Evolutionary conservation across 2,888 invertebrate species (phyloP).

Genomic region (Cynaeus angustus): DNA sequence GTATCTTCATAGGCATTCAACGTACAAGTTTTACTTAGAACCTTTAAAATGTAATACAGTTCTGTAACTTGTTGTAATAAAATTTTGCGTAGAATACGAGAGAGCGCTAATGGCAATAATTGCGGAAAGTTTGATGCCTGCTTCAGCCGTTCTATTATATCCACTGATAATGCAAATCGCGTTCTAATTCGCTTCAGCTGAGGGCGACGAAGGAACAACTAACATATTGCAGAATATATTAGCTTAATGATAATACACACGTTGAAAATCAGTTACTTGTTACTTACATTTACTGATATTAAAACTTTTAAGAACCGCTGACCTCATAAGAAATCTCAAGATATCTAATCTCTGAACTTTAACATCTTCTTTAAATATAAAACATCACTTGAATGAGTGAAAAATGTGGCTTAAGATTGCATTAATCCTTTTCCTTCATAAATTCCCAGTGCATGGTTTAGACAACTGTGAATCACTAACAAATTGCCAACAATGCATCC

Average conservation of each 20-base stretch:
- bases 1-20: background rate
- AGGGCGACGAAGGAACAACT: background rate
- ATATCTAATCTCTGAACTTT: slow-evolving; percentile 15
- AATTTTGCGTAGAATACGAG: slow-evolving; percentile 21
- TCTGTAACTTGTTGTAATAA: slow-evolving; percentile 15
- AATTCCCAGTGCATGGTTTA: slow-evolving; percentile 10
- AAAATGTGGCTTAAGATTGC: slow-evolving; percentile 10
- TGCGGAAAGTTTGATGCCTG: slow-evolving; percentile 27
- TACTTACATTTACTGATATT: too few relatives aligned
- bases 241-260: too few relatives aligned
- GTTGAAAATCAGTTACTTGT: too few relatives aligned
- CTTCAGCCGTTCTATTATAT: slow-evolving; percentile 14
- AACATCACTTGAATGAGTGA: background rate
- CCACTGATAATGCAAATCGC: slow-evolving; percentile 23
- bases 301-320: too few relatives aligned
- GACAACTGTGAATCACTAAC: slow-evolving; percentile 12
- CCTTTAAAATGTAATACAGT: slow-evolving; percentile 5
- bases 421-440: slow-evolving; percentile 8
- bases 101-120: slow-evolving; percentile 26
- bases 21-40: slow-evolving; percentile 12
- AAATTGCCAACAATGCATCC: slow-evolving; percentile 30
- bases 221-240: background rate
- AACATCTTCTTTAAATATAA: background rate
- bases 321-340: background rate
- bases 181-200: slow-evolving; percentile 4